Conservation (phyloP, 35 echinoderm and acorn worm species). For the Hemicentrotus pulcherrimus region DNA sequence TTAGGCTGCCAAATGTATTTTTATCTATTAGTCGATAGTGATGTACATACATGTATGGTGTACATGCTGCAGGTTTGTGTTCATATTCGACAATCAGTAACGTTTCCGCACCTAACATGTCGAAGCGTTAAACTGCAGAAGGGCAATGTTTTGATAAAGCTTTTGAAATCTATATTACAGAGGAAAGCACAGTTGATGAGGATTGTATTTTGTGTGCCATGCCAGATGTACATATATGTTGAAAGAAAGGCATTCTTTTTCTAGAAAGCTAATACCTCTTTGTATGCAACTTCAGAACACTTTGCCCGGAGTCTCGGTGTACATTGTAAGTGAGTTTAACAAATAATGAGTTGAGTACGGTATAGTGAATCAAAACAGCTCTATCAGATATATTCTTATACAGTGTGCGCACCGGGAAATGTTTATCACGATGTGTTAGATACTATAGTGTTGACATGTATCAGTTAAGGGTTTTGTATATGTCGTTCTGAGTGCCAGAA, state of each 20-base stretch:
- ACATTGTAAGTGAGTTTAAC: too few relatives aligned
- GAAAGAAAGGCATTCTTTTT: neutral
- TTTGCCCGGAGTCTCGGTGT: neutral
- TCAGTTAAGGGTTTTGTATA: neutral
- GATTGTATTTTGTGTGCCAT: neutral
- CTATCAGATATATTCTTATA: neutral
- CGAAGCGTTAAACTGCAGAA: neutral
- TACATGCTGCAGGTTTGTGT: neutral
- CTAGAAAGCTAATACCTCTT: neutral
- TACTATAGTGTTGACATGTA: neutral
- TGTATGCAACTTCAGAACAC: neutral
- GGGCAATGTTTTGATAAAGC: neutral
- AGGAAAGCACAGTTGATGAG: neutral
- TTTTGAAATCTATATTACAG: neutral
- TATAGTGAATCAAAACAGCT: neutral
- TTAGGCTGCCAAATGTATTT: neutral
- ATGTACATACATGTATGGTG: too few relatives aligned
- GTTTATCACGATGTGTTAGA: neutral
- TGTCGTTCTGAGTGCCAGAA: neutral
- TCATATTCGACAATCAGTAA: neutral
- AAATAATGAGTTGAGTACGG: too few relatives aligned
- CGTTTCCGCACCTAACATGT: neutral
- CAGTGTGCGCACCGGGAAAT: neutral
- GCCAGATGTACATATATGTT: conserved; percentile 18
- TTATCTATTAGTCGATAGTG: neutral